Evolutionary conservation across 2,113 vertebrate genomes (phyloP).

Genomic region (Oenanthe oenanthe): DNA sequence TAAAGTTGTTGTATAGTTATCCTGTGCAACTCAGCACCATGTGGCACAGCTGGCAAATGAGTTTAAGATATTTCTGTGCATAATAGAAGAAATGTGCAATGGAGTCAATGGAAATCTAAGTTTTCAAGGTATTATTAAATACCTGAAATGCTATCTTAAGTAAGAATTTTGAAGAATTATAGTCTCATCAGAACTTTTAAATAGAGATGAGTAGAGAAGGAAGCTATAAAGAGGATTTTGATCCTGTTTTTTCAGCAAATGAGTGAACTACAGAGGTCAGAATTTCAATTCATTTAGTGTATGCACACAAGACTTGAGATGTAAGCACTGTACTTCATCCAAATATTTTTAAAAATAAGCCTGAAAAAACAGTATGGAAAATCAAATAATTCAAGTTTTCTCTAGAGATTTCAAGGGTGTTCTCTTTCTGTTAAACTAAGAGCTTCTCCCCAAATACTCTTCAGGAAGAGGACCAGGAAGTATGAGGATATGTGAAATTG

Average conservation of each 20-base stretch:
- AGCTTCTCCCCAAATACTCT: background rate
- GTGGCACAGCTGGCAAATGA: background rate
- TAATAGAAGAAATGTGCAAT: conserved; percentile 3
- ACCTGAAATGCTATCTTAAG: conserved; percentile 9
- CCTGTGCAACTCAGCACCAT: background rate
- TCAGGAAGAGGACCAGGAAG: background rate
- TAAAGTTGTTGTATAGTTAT: background rate
- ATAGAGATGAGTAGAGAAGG: background rate
- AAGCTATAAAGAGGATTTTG: background rate
- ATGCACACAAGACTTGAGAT: background rate
- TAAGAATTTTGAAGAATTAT: background rate
- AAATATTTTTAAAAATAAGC: background rate
- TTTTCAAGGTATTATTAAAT: conserved; percentile 5
- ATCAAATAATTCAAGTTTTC: background rate
- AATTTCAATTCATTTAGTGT: background rate
- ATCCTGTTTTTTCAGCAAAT: background rate
- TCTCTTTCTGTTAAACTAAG: background rate
- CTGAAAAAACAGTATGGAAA: background rate
- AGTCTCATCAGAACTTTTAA: background rate
- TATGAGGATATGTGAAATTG: background rate
- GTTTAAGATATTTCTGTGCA: background rate
- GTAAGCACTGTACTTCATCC: background rate
- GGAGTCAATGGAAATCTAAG: background rate
- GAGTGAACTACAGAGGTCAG: background rate
- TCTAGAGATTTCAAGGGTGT: background rate